Conservation (phyloP, 1,140 invertebrate genomes). For the Cotesia typhae region DNA sequence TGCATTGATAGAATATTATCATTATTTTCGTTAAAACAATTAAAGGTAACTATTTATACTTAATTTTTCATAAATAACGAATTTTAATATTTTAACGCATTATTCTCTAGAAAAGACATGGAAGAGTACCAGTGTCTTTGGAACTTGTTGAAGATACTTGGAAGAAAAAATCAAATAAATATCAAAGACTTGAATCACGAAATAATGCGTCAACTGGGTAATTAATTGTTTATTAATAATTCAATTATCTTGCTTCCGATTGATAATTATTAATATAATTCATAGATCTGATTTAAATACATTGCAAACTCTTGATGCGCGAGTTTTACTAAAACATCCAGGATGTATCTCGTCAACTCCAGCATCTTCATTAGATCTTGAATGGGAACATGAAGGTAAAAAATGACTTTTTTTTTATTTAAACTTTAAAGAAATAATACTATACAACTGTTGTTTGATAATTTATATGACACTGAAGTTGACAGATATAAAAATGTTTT, state of each 20-base stretch:
- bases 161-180: constrained; percentile 58
- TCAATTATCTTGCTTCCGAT: background rate
- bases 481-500: too few species aligned
- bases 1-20: constrained; percentile 55
- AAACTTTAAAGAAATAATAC: background rate
- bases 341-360: constrained; percentile 63
- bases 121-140: constrained; percentile 53
- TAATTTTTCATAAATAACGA: background rate
- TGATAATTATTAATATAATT: constrained; percentile 8
- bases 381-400: constrained; percentile 70
- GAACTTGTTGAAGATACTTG: constrained; percentile 65
- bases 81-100: background rate
- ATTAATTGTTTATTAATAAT: background rate
- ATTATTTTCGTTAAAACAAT: constrained; percentile 55
- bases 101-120: constrained; percentile 48
- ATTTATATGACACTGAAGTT: too few species aligned
- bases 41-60: constrained; percentile 52
- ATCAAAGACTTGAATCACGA: constrained; percentile 59
- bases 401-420: constrained; percentile 5
- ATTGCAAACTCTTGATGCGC: constrained; percentile 65
- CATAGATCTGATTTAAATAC: constrained; percentile 61
- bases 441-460: background rate
- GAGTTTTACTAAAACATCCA: constrained; percentile 59
- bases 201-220: constrained; percentile 54
- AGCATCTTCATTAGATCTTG: constrained; percentile 68